Conservation (phyloP, 2,797 vertebrate genomes). For the Coilia nasus region DNA sequence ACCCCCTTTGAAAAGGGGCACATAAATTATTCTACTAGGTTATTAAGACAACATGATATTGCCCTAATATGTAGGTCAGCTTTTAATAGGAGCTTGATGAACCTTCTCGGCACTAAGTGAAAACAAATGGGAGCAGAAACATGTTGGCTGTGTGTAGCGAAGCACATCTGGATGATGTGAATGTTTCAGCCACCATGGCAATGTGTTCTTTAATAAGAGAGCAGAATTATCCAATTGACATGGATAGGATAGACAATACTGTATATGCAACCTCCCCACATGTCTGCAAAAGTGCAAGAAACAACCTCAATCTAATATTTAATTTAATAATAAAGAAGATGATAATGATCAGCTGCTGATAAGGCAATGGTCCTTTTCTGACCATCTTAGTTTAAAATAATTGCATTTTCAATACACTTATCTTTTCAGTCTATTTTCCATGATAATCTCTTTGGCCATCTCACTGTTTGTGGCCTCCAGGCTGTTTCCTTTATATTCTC, state of each 20-base stretch:
- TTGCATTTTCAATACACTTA: not conserved
- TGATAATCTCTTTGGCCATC: not conserved
- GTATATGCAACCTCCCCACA: not conserved
- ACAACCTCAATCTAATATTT: not conserved
- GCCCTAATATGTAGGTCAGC: slow-evolving; percentile 21
- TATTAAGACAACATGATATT: slow-evolving; percentile 23
- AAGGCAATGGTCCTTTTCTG: not conserved
- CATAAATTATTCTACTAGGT: slow-evolving; percentile 20
- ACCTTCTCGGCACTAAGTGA: slow-evolving; percentile 11
- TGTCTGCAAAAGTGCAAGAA: not conserved
- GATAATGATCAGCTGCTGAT: not conserved
- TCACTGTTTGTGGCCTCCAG: not conserved
- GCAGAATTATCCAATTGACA: not conserved
- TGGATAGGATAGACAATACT: not conserved
- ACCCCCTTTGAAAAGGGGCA: not conserved
- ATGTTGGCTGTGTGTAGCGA: not conserved
- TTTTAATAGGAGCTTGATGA: slow-evolving; percentile 26
- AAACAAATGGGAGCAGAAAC: slow-evolving; percentile 6
- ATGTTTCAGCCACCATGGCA: not conserved
- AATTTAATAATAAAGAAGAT: not conserved
- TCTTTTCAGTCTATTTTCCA: not conserved
- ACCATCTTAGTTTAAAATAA: not conserved
- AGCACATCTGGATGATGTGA: slow-evolving; percentile 5
- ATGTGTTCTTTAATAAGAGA: not conserved
- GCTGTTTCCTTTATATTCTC: not conserved